Base-by-base conservation (phyloP, 2,797 vertebrate genomes). In the Trichosurus vulpecula region DNA sequence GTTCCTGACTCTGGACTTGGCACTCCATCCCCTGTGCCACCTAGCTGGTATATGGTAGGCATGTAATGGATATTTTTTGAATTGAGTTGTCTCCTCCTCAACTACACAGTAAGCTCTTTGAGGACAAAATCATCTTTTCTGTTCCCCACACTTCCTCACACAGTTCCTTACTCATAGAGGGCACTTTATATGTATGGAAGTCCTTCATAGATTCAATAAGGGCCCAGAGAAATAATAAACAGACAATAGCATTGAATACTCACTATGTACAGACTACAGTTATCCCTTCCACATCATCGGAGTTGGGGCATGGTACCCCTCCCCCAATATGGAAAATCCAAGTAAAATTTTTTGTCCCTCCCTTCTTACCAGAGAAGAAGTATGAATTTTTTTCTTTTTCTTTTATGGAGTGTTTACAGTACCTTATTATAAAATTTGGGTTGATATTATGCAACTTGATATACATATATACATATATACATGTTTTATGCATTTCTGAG, bases 261-360 rank as follows among this genome's bases (percentile, higher is more conserved):
- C 35, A 66, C 35, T 6, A 35, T 16, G 13, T n/a, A n/a, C 4
- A 66, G 31, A 66, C 14, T 66, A 16, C 3, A n/a, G 35, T n/a
- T n/a, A 19, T 66, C 30, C 57, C 30, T 58, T 58, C 57, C 30
- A 31, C 30, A 58, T 31, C 30, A 30, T 31, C 9, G 3, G 3
- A 3, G 2, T 3, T 31, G 35, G 14, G 35, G 35, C 14, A n/a
- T 0, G 10, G 61, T 19, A 13, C 5, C 4, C 6, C 5, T 30
- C 11, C 5, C 61, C 35, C 61, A 22, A 22, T 41, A n/a, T 41
- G n/a, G n/a, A 41, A 66, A 22, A 41, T n/a, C 35, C 16, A 19
- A 5, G 1, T n/a, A n/a, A 66, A 66, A n/a, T n/a, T n/a, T 31
- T 66, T n/a, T 66, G 61, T 8, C 35, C 35, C 14, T 66, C 35